Conservation (phyloP, 1,140 invertebrate genomes). For the Laupala kohalensis region DNA sequence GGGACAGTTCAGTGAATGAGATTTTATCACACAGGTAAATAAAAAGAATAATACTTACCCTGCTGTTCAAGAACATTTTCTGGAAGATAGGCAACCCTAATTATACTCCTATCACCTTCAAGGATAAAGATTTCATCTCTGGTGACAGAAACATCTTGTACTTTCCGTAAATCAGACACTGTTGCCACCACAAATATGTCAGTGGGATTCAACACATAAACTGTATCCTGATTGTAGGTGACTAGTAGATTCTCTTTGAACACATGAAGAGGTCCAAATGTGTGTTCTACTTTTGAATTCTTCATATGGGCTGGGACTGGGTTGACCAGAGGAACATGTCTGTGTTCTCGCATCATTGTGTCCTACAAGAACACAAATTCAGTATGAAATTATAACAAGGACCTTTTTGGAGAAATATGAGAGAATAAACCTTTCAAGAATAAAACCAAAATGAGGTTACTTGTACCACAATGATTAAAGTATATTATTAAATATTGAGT, state of each 20-base stretch:
- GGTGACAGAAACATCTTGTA: conserved; percentile 44
- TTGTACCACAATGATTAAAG: too few relatives aligned
- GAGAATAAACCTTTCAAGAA: neutral
- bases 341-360: conserved; percentile 40
- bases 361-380: conserved; percentile 35
- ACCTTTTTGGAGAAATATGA: too few relatives aligned
- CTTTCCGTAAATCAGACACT: conserved; percentile 30
- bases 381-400: conserved; percentile 18
- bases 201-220: conserved; percentile 64
- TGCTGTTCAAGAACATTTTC: conserved; percentile 23
- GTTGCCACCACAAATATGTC: conserved; percentile 32
- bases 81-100: conserved; percentile 44
- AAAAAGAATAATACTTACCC: too few relatives aligned
- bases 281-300: conserved; percentile 36
- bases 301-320: conserved; percentile 37
- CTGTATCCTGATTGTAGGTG: conserved; percentile 51
- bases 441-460: neutral
- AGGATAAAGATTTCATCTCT: conserved; percentile 70
- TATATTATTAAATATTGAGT: too few relatives aligned
- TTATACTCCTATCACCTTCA: conserved; percentile 48
- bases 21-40: too few relatives aligned
- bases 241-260: conserved; percentile 58
- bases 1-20: too few relatives aligned
- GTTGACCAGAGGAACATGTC: conserved; percentile 53
- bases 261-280: conserved; percentile 51